Conservation (phyloP, 2,888 invertebrate genomes). For the Hydriomena furcata region DNA sequence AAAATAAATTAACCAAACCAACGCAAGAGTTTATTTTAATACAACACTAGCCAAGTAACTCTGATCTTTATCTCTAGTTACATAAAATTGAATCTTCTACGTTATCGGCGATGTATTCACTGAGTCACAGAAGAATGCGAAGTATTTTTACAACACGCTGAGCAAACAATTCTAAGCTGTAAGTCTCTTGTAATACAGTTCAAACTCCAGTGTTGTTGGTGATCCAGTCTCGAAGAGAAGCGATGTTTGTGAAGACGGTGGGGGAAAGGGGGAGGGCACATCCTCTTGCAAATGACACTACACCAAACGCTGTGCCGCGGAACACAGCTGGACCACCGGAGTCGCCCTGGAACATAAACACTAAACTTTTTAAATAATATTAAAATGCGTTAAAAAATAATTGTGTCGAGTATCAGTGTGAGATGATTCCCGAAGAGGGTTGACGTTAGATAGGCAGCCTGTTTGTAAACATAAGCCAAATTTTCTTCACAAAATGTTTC, state of each 20-base stretch:
- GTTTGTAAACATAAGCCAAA: no score
- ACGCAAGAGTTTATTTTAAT: constrained; percentile 23
- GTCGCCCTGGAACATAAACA: constrained; percentile 60
- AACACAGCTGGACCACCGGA: constrained; percentile 78
- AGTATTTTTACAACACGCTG: constrained; percentile 17
- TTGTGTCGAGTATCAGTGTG: no score
- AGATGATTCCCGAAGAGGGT: no score
- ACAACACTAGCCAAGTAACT: neutral
- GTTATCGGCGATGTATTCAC: neutral
- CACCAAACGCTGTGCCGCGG: constrained; percentile 71
- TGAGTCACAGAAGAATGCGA: constrained; percentile 4
- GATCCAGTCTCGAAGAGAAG: constrained; percentile 70
- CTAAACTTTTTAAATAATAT: no score
- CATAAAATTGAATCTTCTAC: constrained; percentile 9
- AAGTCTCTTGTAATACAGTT: constrained; percentile 23
- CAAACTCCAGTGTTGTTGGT: constrained; percentile 70
- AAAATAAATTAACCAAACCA: constrained; percentile 48
- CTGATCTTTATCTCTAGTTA: neutral
- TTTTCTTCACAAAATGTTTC: no score
- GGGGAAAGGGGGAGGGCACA: constrained; percentile 77
- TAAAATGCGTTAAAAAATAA: no score
- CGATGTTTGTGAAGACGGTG: constrained; percentile 75
- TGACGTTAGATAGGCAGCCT: no score
- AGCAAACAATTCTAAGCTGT: constrained; percentile 2
- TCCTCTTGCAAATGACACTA: constrained; percentile 77